Base-by-base conservation (phyloP, 2,888 invertebrate species). In the Synergus umbraculus region DNA sequence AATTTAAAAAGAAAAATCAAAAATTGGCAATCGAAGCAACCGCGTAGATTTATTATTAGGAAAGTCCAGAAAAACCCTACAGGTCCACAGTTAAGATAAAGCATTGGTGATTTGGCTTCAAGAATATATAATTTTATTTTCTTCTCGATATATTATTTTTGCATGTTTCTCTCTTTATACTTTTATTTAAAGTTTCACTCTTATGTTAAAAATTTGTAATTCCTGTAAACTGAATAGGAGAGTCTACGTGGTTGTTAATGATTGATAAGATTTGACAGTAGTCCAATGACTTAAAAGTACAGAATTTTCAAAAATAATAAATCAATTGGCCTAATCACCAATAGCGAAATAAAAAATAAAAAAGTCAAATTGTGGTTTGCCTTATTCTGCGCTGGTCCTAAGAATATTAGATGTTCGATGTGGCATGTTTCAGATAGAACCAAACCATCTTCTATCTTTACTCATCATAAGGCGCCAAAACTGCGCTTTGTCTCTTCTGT, bases 401-500 rank as follows among this genome's bases (percentile, higher is more conserved):
- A 83, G 84, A 88, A 89, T 88, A 87, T 83, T 91, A 90, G 91
- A 90, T 87, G 87, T 90, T 91, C 89, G 88, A 89, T 92, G 91
- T 92, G 92, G 93, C 92, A 93, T 93, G 93, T 94, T 94, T 93
- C 94, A 94, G 94, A 94, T 93, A 93, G 93, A 91, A 93, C 93
- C 89, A 93, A 93, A 92, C 93, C 93, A 91, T 93, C 94, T 89
- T 93, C 94, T 90, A 92, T 83, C 77, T 66, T 66, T 41, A 66
- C n/a, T 90, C 93, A 93, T 87, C 93, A 93, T 92, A 94, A 93
- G 92, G 93, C 94, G 88, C 95, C 96, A 84, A 96, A 96, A 93
- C 93, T 97, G 84, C 95, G 97, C 86, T 97, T 97, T 93, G 96
- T 96, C 79, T 95, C 96, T 83, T 96, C 96, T 69, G 96, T 97